phyloP scores from a whole-genome alignment of 2,888 invertebrate genomes.

The Heliconius charithonia region DNA sequence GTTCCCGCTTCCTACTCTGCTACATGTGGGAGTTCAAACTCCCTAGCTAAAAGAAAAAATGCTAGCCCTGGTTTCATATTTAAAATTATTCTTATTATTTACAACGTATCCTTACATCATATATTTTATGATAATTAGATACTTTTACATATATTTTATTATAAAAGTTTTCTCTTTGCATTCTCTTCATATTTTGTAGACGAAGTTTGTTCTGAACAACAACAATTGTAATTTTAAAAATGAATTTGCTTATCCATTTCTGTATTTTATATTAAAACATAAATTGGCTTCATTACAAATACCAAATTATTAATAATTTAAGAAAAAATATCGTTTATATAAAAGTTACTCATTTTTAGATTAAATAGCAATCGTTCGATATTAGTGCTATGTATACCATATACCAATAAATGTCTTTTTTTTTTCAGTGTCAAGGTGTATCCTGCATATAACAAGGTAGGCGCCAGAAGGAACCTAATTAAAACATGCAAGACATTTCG shows the following conservation, averaged over 20 bases:
- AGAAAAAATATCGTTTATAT: no score
- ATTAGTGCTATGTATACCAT: no score
- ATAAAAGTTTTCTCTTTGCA: conserved; percentile 4
- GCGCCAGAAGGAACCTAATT: neutral
- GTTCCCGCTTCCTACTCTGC: no score
- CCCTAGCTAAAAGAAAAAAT: neutral
- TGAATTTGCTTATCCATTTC: neutral
- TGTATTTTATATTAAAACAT: neutral
- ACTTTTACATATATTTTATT: conserved; percentile 10
- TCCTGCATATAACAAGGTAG: neutral
- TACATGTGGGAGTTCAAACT: no score
- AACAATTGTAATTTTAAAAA: conserved; percentile 4
- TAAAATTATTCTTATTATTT: neutral
- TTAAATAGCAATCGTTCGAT: no score
- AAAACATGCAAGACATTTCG: neutral
- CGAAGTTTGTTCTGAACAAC: conserved; percentile 8
- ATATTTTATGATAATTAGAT: neutral
- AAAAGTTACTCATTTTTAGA: no score
- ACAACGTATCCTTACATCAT: neutral
- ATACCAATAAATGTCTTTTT: no score
- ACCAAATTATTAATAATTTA: no score
- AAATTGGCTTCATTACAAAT: neutral
- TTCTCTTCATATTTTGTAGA: conserved; percentile 6
- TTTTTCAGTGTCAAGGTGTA: neutral
- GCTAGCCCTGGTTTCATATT: neutral